Evolutionary conservation across 2,888 invertebrate species (phyloP).

Genomic region (Pseudanteris insignis): DNA sequence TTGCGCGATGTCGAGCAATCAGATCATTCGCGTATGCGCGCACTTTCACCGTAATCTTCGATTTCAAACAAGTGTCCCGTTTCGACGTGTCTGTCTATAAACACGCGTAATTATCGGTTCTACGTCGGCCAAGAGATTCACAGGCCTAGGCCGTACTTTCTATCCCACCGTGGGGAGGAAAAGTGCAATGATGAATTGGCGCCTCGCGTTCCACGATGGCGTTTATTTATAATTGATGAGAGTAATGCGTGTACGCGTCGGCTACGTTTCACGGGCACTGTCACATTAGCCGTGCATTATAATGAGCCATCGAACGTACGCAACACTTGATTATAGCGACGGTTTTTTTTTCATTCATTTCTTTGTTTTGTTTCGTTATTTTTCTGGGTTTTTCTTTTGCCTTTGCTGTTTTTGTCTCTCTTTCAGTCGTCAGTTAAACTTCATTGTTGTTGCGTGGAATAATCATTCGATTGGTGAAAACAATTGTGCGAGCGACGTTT

Average conservation of each 20-base stretch:
- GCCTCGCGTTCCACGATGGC: conserved; percentile 27
- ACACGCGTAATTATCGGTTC: conserved; percentile 33
- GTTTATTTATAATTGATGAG: conserved; percentile 36
- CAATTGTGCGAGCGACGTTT: too few species aligned
- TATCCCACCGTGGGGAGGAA: conserved; percentile 13
- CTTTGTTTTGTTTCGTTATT: too few species aligned
- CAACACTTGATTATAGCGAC: conserved; percentile 13
- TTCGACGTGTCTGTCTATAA: conserved; percentile 36
- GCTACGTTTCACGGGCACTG: conserved; percentile 17
- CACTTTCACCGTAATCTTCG: conserved; percentile 40
- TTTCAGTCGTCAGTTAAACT: too few species aligned
- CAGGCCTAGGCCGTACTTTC: conserved; percentile 29
- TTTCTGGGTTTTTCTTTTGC: too few species aligned
- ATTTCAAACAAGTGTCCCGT: conserved; percentile 41
- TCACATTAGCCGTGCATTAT: conserved; percentile 27
- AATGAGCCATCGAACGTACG: conserved; percentile 21
- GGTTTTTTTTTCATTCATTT: conserved; percentile 5
- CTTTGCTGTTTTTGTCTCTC: too few species aligned
- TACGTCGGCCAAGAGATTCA: conserved; percentile 18
- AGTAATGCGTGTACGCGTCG: conserved; percentile 19
- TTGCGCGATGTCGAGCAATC: conserved; percentile 34
- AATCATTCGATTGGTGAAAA: too few species aligned
- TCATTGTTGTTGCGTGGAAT: too few species aligned
- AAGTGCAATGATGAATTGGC: conserved; percentile 33
- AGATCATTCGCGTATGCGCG: conserved; percentile 36